A percentile compares a stretch with the other conserved stretches of the same genome.
Evolutionary conservation across 2,888 invertebrate species (phyloP).

Genomic region (Noctua fimbriata): DNA sequence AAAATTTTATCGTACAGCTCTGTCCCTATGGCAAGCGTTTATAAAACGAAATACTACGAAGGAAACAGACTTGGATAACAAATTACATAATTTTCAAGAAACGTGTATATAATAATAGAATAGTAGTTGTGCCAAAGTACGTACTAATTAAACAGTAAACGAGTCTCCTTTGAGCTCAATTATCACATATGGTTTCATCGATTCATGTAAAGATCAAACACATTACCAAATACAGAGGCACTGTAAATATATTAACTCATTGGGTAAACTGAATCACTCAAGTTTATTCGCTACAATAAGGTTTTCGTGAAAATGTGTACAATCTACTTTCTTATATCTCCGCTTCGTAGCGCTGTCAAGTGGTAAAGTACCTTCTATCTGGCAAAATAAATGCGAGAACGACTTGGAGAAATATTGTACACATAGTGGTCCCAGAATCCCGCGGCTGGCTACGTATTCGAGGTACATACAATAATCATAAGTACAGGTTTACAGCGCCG

Average conservation of each 20-base stretch:
- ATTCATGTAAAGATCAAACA: slow-evolving; percentile 18
- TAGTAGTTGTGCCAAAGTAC: slow-evolving; percentile 10
- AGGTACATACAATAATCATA: slow-evolving; percentile 59
- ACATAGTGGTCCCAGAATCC: slow-evolving; percentile 30
- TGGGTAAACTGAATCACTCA: slow-evolving; percentile 38
- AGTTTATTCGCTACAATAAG: slow-evolving; percentile 34
- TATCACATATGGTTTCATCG: slow-evolving; percentile 26
- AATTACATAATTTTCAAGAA: slow-evolving; percentile 5
- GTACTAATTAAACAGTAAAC: slow-evolving; percentile 21
- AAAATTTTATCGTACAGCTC: slow-evolving; percentile 26
- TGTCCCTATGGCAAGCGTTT: slow-evolving; percentile 17
- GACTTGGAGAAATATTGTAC: slow-evolving; percentile 51
- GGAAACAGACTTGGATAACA: not conserved
- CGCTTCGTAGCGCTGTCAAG: slow-evolving; percentile 47
- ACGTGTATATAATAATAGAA: not conserved
- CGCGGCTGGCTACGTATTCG: slow-evolving; percentile 41
- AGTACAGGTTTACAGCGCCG: slow-evolving; percentile 53
- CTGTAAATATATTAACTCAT: slow-evolving; percentile 15
- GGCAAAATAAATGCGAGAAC: slow-evolving; percentile 51
- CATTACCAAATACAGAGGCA: slow-evolving; percentile 1
- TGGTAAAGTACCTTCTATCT: slow-evolving; percentile 42
- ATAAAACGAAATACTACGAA: not conserved
- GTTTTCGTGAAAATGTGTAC: slow-evolving; percentile 34
- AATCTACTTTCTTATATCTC: slow-evolving; percentile 24
- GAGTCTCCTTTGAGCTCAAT: slow-evolving; percentile 32